Percentiles rank a stretch among this genome's conserved stretches.
These are phyloP conservation scores for Heliconius erato DNA, from an alignment of 2,888 invertebrate species.

Conservation along the genomic window DNA sequence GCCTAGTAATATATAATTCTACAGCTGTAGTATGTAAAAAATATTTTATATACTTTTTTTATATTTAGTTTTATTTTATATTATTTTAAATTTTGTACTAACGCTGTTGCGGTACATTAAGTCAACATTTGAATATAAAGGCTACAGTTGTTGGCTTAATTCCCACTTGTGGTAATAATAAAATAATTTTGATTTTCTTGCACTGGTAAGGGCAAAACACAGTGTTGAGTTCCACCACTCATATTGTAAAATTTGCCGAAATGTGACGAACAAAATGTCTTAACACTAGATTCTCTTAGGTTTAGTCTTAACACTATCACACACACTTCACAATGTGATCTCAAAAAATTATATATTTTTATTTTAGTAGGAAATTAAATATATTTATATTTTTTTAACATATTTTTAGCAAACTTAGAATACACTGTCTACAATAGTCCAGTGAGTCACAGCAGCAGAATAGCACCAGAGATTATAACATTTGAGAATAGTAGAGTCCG, in stretches of 20 bases:
- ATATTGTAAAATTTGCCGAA: no score
- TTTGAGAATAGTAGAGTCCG: conserved; percentile 49
- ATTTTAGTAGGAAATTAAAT: neutral
- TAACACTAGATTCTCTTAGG: no score
- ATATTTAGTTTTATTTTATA: neutral
- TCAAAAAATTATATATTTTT: no score
- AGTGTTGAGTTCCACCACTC: no score
- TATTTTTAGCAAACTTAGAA: conserved; percentile 15
- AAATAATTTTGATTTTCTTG: no score
- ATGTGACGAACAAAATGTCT: no score
- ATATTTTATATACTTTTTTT: neutral
- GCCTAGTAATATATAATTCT: neutral
- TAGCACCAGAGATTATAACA: conserved; percentile 43
- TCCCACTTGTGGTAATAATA: no score
- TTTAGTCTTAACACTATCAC: no score
- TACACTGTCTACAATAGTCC: conserved; percentile 14
- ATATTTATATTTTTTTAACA: neutral
- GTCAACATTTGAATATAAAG: no score
- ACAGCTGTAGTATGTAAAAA: neutral
- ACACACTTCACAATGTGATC: no score
- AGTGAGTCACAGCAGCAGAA: conserved; percentile 12
- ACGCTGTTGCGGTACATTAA: neutral
- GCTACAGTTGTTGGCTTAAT: no score
- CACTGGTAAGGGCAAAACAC: no score
- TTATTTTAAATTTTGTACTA: neutral